Evolutionary conservation across 2,888 invertebrate species (phyloP), one percentile per base, ranked within the genome.

Genomic region (Caenorhabditis sulstoni): DNA sequence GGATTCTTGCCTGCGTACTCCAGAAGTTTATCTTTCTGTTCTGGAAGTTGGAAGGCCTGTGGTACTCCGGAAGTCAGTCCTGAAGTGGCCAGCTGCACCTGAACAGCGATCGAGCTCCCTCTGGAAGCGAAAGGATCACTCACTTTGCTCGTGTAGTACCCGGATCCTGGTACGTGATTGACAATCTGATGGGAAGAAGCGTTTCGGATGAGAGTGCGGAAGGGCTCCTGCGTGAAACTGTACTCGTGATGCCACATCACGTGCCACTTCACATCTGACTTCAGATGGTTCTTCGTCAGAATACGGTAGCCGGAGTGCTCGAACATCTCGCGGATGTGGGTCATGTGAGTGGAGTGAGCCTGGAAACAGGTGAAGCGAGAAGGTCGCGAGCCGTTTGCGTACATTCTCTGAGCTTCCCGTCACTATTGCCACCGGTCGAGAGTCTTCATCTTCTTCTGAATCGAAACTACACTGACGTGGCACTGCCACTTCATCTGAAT

Each of bases 211-310:
- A 79, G 57, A 7, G 58, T 65, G 23, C 44, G 53, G 49, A 71
- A 81, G 16, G 62, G 73, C 23, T 71, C 71, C 9, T 79, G 77
- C 14, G 52, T 75, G 75, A 96, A 97, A 0, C 97, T 97, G 90
- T 95, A 97, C 87, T 96, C 95, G 90, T 97, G 96, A 0, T 96
- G 94, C 97, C 98, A 98, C 11, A 97, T 91, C 0, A 97, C 92
- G 90, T 94, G 94, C 96, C 97, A 97, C 0, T 92, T 91, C 0
- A 93, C 91, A 8, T 85, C 35, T 8, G 23, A n/a, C 16, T 14
- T 37, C 14, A 67, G 44, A 5, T 67, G 52, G 9, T 41, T 52
- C 47, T 44, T 61, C 2, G 65, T 78, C 0, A 70, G 9, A n/a
- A 76, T 68, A 14, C 35, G 18, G 87, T 94, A 96, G 0, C 96